phyloP scores from a whole-genome alignment of 1,140 invertebrate genomes.

The Zaprionus gabonicus region DNA sequence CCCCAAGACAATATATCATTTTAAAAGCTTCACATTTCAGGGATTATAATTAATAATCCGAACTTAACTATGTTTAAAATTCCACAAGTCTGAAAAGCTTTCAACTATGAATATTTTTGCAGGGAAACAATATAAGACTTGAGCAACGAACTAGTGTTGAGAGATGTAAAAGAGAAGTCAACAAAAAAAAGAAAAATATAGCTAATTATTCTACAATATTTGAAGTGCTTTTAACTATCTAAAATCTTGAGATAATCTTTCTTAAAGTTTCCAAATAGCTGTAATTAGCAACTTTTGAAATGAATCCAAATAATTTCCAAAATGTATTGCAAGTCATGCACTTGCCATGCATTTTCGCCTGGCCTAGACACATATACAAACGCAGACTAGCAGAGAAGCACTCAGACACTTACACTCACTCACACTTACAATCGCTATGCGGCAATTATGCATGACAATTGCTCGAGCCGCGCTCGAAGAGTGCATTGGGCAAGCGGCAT shows the following conservation, averaged over 20 bases:
- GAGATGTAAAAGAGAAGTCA: not conserved
- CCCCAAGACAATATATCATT: not conserved
- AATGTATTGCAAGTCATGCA: not conserved
- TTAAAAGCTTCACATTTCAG: not conserved
- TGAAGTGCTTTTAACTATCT: not conserved
- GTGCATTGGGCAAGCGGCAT: slow-evolving; percentile 61
- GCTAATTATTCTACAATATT: not conserved
- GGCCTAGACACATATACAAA: slow-evolving; percentile 25
- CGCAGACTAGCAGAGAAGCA: not conserved
- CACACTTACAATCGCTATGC: slow-evolving; percentile 10
- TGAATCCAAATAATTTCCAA: not conserved
- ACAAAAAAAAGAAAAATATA: not conserved
- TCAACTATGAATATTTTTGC: no score
- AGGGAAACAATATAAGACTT: slow-evolving; percentile 62
- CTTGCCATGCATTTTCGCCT: slow-evolving; percentile 10
- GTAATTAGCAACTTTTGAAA: not conserved
- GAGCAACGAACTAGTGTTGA: slow-evolving; percentile 60
- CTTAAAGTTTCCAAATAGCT: not conserved
- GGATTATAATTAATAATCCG: not conserved
- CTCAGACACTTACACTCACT: not conserved
- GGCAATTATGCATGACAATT: slow-evolving; percentile 57
- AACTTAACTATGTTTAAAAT: not conserved
- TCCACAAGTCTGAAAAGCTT: not conserved
- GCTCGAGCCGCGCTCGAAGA: not conserved
- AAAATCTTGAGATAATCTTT: not conserved